These are phyloP conservation scores for Coendou prehensilis DNA, from an alignment of 2,797 vertebrate genomes.

Conservation along the genomic window DNA sequence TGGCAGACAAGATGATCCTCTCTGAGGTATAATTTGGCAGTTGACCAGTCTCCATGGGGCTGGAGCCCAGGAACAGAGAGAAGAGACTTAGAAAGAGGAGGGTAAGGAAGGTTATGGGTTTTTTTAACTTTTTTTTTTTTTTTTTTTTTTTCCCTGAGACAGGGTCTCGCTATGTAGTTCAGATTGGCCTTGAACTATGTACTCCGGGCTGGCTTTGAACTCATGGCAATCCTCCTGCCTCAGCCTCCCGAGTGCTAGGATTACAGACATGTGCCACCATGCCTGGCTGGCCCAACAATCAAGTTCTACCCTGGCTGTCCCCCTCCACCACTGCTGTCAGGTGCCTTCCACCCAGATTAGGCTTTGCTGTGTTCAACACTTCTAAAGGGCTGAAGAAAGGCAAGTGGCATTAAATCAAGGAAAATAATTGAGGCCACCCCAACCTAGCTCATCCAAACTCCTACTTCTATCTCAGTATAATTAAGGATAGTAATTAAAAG, in stretches of 20 bases:
- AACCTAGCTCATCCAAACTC: not conserved
- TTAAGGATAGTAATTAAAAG: not conserved
- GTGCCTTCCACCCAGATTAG: not conserved
- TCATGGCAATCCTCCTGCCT: not conserved
- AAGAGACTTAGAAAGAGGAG: conserved; percentile 25
- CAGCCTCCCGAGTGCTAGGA: not conserved
- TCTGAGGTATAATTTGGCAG: not conserved
- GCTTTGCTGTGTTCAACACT: not conserved
- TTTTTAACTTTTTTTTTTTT: not conserved
- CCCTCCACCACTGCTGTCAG: not conserved
- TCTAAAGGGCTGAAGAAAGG: not conserved
- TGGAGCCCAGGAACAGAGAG: not conserved
- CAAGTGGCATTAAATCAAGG: not conserved
- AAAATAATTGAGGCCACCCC: not conserved
- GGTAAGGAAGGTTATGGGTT: not conserved
- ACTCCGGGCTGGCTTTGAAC: not conserved
- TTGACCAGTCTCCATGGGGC: not conserved
- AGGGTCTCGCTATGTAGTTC: not conserved
- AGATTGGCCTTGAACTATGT: not conserved
- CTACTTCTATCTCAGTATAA: not conserved
- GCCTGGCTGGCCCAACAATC: not conserved
- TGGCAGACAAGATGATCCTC: not conserved
- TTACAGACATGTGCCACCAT: not conserved
- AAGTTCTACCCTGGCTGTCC: not conserved
- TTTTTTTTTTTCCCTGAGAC: not conserved